Percentiles rank a stretch among this genome's conserved stretches.
These are phyloP conservation scores for Eptatretus atami DNA, from an alignment of 2,797 vertebrate genomes.

Conservation along the genomic window DNA sequence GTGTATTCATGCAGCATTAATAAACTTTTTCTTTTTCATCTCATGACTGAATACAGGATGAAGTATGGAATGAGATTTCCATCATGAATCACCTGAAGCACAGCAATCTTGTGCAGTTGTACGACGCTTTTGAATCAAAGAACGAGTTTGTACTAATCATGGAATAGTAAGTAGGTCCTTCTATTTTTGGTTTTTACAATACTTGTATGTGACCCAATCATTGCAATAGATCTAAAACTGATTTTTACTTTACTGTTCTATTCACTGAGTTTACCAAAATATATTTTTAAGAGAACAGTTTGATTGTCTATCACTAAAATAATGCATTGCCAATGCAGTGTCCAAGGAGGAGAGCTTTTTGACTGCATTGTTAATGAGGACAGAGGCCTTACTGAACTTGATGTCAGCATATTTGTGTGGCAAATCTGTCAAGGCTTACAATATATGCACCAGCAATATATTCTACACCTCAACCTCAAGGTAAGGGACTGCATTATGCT, in stretches of 20 bases:
- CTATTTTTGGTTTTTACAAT: no score
- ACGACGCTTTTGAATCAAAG: slow-evolving; percentile 40
- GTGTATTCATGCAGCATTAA: neutral
- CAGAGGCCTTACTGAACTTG: slow-evolving; percentile 38
- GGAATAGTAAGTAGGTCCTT: slow-evolving; percentile 32
- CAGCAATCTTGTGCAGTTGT: slow-evolving; percentile 41
- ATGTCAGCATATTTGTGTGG: slow-evolving; percentile 47
- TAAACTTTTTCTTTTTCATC: neutral
- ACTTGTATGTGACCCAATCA: no score
- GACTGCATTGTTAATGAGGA: slow-evolving; percentile 56
- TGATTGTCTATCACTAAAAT: neutral
- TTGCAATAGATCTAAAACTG: no score
- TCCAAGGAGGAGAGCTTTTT: slow-evolving; percentile 75
- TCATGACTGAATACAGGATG: slow-evolving; percentile 20
- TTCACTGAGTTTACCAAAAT: no score
- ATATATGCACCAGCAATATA: slow-evolving; percentile 91
- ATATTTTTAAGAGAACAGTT: no score
- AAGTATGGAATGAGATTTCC: slow-evolving; percentile 45
- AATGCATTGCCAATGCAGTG: slow-evolving; percentile 16
- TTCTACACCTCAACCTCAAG: slow-evolving; percentile 82
- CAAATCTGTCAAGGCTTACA: slow-evolving; percentile 72
- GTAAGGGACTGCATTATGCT: slow-evolving; percentile 15
- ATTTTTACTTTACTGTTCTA: no score
- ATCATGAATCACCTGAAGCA: slow-evolving; percentile 54
- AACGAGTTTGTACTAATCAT: slow-evolving; percentile 35